These are phyloP conservation scores for Eilema griseolum DNA, from an alignment of 2,888 invertebrate species.

Conservation along the genomic window DNA sequence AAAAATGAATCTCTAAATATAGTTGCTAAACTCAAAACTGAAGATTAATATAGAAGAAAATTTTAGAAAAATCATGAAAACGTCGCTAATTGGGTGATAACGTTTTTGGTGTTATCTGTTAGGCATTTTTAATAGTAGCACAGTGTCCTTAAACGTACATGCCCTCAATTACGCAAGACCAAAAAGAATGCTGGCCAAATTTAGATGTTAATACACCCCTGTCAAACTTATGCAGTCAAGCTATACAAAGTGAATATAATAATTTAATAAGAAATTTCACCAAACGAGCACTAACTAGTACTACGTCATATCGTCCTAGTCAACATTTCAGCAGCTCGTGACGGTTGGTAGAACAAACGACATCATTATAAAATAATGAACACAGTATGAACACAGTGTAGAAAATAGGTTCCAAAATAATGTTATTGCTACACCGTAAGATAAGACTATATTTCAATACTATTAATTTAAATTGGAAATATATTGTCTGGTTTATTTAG, in stretches of 20 bases:
- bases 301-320: not conserved
- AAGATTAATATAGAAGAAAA: too few species aligned
- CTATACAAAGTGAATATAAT: too few species aligned
- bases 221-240: too few species aligned
- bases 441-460: not conserved
- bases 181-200: not conserved
- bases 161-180: not conserved
- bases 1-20: not conserved
- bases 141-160: not conserved
- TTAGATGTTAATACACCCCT: too few species aligned
- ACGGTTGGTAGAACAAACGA: not conserved
- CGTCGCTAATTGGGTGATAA: too few species aligned
- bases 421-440: not conserved
- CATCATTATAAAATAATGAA: constrained; percentile 1
- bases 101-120: not conserved
- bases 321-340: not conserved
- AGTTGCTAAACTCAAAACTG: not conserved
- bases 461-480: too few species aligned
- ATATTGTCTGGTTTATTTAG: too few species aligned
- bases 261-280: not conserved
- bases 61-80: too few species aligned
- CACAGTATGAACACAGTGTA: not conserved
- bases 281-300: not conserved
- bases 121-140: not conserved
- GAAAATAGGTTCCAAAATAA: not conserved